Base-by-base conservation (phyloP, 2,113 vertebrate species). In the Spea multiplicata region DNA sequence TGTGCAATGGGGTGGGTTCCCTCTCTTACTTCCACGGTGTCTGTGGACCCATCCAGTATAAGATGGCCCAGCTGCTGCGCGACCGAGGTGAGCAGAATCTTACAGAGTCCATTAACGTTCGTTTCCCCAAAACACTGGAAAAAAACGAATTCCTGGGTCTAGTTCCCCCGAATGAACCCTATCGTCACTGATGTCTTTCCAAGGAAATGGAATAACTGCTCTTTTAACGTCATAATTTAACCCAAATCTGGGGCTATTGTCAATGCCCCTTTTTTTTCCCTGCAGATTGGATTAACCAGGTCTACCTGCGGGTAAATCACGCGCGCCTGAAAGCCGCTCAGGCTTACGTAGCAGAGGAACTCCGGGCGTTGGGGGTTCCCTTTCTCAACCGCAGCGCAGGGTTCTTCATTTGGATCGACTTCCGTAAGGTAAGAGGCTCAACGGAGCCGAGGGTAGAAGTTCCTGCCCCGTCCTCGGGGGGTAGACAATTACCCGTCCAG, bases 361-460 rank as follows among this genome's bases (percentile, higher is more conserved):
- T 99, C 83, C 89, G 75, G 84, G 86, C 84, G 2, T 82, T 98
- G 66, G 92, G 92, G 4, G 76, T 98, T 78, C 95, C 95, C 8
- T 96, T 94, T 78, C 90, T 99, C 76, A 87, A 94, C 82, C 87
- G 92, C 3, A 88, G 91, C 0, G 93, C 95, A 0, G 89, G 95
- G 14, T 92, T 98, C 83, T 98, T 93, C 81, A 87, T 98, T 78
- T 99, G 97, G 97, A 92, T 91, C 0, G 95, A 99, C 81, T 87
- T 99, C 85, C 93, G 95, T 78, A 95, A 98, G 95, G 97, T 99
- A 84, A 86, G 85, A 45, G 0, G 5, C 3, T 50, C 8, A 48
- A 3, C 48, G 59, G 66, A 59, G 44, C 10, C 6, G 50, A 53
- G 50, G 50, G 10, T 53, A 10, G 50, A 10, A 8, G 50, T 53